Evolutionary conservation across 2,113 vertebrate genomes (phyloP), one percentile per base, ranked within the genome.

Genomic region (Gallinago paraguaiae): DNA sequence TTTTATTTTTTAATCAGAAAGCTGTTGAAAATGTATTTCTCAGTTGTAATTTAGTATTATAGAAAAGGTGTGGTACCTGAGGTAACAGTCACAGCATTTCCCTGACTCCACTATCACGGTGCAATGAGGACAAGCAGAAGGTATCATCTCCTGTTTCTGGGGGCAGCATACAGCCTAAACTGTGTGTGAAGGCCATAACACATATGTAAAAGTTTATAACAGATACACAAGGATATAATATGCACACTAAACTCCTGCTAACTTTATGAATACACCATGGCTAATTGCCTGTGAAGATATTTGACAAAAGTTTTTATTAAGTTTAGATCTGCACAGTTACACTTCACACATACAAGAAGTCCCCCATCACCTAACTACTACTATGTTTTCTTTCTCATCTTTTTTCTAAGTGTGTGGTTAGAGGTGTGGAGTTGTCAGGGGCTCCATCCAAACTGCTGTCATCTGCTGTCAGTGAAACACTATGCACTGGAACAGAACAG

Each of bases 191-290:
- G 46, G 0, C 0, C 37, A 35, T 5, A 59, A 10, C 18, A 8
- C 7, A 16, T 37, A 25, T 56, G 31, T 28, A n/a, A 70, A 31
- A 11, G 3, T 57, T 81, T 85, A 4, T 11, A 60, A 28, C 1
- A 3, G 15, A 48, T 43, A 30, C 14, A 22, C 8, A 41, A 46
- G 14, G 5, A 19, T 37, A 68, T 33, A 64, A 72, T 8, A 72
- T 0, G 0, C 8, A 56, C 13, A 25, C 7, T 77, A 75, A 27
- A 12, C 9, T 59, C 11, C 4, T 9, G 0, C 69, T 33, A 10
- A 2, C 3, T 53, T 65, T 48, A 20, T 57, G 24, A 51, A 37
- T 57, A 33, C 18, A 45, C 1, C 8, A 18, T n/a, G 28, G 8
- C 3, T 2, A 79, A 35, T 46, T 82, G 13, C 18, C 18, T 68